Conservation (phyloP, 92 coral and sea anemone species). For the Chrysogorgia sp. region DNA sequence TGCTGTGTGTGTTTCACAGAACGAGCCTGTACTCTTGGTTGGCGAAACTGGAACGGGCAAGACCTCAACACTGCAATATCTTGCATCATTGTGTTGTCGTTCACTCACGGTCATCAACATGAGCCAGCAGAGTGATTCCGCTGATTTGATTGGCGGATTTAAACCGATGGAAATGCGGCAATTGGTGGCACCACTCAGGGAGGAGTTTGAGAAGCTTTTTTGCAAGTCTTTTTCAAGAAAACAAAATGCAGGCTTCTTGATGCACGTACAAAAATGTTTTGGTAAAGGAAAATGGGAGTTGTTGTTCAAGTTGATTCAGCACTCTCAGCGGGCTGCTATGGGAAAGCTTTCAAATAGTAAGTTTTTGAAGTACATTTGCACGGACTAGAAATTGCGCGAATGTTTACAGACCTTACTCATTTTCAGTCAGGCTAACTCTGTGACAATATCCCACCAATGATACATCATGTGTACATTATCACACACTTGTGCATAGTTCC, state of each 20-base stretch:
- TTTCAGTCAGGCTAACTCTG: background rate
- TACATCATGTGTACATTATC: too few relatives aligned
- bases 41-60: conserved; percentile 99
- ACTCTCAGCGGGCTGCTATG: conserved; percentile 77
- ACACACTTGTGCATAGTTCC: too few relatives aligned
- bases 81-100: conserved; percentile 75
- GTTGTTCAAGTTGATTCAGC: conserved; percentile 84
- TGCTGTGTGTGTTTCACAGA: conserved; percentile 79
- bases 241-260: conserved; percentile 80
- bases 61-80: conserved; percentile 85
- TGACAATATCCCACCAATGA: background rate
- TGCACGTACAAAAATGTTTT: conserved; percentile 89
- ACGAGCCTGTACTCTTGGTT: conserved; percentile 88
- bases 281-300: conserved; percentile 84
- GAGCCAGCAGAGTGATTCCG: conserved; percentile 99
- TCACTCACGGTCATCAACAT: conserved; percentile 82
- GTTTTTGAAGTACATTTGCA: background rate
- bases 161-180: conserved; percentile 99
- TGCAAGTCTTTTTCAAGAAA: conserved; percentile 91
- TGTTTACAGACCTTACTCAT: background rate
- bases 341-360: conserved; percentile 65
- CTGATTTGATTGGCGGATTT: conserved; percentile 93
- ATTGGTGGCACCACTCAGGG: conserved; percentile 86
- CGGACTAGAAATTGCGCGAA: background rate
- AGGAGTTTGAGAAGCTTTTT: conserved; percentile 79